Conservation (phyloP, 2,113 vertebrate genomes). For the Lepus timidus region DNA sequence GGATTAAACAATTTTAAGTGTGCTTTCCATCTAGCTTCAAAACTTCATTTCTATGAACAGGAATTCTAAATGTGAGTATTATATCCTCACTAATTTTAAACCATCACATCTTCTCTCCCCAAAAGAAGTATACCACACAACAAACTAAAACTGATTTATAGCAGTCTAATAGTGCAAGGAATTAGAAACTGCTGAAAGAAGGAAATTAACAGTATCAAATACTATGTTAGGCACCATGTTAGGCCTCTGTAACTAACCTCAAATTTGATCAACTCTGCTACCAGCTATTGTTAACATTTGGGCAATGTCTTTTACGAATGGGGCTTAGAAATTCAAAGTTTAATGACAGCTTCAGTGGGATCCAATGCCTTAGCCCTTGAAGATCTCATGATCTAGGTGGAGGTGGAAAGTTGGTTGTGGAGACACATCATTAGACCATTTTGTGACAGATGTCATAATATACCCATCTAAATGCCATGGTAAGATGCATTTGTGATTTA, state of each 20-base stretch:
- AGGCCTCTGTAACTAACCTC: neutral
- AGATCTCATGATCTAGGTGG: neutral
- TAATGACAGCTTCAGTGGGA: neutral
- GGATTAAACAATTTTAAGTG: neutral
- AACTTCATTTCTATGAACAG: slow-evolving; percentile 8
- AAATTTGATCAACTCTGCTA: neutral
- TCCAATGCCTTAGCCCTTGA: neutral
- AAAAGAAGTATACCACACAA: neutral
- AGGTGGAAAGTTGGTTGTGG: neutral
- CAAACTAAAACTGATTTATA: neutral
- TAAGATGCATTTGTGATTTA: slow-evolving; percentile 28
- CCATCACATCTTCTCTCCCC: neutral
- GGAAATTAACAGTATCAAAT: neutral
- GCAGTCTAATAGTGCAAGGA: neutral
- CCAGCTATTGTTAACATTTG: neutral
- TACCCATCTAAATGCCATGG: neutral
- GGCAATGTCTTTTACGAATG: neutral
- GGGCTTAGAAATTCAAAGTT: slow-evolving; percentile 12
- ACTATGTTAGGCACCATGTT: neutral
- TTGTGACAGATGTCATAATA: neutral
- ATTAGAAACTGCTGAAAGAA: neutral
- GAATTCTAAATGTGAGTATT: slow-evolving; percentile 4
- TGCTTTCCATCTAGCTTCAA: slow-evolving; percentile 26
- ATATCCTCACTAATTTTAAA: neutral
- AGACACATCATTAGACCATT: neutral